Base-by-base conservation (phyloP, 2,888 invertebrate genomes). In the Gryllus longicercus region DNA sequence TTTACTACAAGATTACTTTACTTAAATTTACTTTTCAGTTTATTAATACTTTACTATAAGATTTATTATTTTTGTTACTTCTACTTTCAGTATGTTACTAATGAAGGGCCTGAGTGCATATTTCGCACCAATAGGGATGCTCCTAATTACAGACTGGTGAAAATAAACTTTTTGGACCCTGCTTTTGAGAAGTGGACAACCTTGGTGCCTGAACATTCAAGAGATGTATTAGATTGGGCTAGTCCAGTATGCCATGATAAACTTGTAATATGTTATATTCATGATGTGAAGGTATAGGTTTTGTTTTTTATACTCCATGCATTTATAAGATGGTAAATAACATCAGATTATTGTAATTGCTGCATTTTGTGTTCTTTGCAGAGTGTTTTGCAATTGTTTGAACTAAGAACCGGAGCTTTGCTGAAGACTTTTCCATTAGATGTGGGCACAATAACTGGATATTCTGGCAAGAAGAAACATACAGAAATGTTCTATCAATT, bases 81-180 rank as follows among this genome's bases (percentile, higher is more conserved):
- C 82, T 83, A 85, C 83, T 88, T 89, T 82, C 88, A 97, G 95
- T 98, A 97, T 86, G 89, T 99, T 23, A 95, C 97, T 49, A 98
- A 97, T 87, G 92, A 94, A 82, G 97, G 93, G 0, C 90, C 93
- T 0, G 90, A 93, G 84, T 93, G 94, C 83, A 92, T 95, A 85
- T 95, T 99, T 87, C 93, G 94, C 77, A 98, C 99, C 38, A 98
- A 99, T 88, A 95, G 95, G 87, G 91, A 96, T 87, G 95, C 99
- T 1, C 95, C 97, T 11, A 96, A 96, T 88, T 97, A 96, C 88
- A 92, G 94, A 82, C 90, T 99, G 75, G 92, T 98, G 85, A 90
- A 91, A 83, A 95, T 98, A 83, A 94, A 96, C 87, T 91, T 96
- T 81, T 87, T 91, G 82, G 90, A 93, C 85, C 92, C 92, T 12